These are phyloP conservation scores for Spisula solida DNA, from an alignment of 2,888 invertebrate species.

Conservation along the genomic window DNA sequence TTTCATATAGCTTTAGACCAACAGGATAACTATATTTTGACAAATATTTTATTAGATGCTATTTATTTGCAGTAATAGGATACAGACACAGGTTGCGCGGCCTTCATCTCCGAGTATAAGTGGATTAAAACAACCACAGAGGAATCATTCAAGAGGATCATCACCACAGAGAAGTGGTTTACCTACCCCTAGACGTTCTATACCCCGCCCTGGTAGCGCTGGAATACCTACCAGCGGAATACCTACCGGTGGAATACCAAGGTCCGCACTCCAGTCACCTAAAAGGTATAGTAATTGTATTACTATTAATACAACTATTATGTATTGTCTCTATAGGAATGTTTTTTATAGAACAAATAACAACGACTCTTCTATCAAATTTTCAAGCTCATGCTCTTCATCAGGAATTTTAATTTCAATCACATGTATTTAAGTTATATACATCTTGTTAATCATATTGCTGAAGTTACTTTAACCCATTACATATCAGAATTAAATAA, in stretches of 20 bases:
- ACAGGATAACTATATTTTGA: too few relatives aligned
- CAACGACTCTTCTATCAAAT: too few relatives aligned
- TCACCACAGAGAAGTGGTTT: constrained; percentile 82
- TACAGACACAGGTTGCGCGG: constrained; percentile 71
- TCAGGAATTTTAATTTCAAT: too few relatives aligned
- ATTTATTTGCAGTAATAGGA: constrained; percentile 24
- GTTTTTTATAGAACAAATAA: too few relatives aligned
- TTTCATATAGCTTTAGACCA: too few relatives aligned
- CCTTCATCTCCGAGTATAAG: constrained; percentile 75
- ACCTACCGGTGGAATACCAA: constrained; percentile 73
- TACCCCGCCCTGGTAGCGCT: constrained; percentile 75
- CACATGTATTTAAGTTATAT: too few relatives aligned
- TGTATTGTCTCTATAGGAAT: too few relatives aligned
- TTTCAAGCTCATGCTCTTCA: too few relatives aligned
- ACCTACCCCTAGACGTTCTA: constrained; percentile 80
- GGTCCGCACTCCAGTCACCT: constrained; percentile 78
- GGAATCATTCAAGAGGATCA: constrained; percentile 67
- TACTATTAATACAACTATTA: too few relatives aligned
- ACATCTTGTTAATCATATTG: too few relatives aligned
- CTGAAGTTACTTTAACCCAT: too few relatives aligned
- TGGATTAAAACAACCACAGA: constrained; percentile 74
- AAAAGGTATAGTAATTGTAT: constrained; percentile 72
- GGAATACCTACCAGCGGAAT: constrained; percentile 73
- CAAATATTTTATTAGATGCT: not conserved
- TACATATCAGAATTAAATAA: too few relatives aligned